Evolutionary conservation across 2,797 vertebrate genomes (phyloP), one percentile per base, ranked within the genome.

Genomic region (Percopsis omiscomaycus): DNA sequence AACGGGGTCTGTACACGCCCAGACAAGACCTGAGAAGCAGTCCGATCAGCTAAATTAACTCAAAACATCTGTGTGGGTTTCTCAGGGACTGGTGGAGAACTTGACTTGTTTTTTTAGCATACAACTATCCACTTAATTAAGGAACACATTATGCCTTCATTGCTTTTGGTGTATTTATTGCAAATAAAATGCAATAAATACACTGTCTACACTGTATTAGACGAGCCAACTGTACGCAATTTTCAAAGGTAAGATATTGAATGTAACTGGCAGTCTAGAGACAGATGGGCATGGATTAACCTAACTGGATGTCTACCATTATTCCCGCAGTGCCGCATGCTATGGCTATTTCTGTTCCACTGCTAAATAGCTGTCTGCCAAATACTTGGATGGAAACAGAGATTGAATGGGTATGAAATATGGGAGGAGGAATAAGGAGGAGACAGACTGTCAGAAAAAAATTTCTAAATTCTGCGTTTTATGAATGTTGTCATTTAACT

Each of bases 291-390:
- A 15, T 57, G 42, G 3, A 13, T 46, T 59, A 27, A 52, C 44
- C n/a, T 44, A 29, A 50, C 42, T 58, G 15, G 61, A 14, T 56
- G 37, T 63, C 47, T 58, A 54, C 48, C 54, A 22, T 69, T 42
- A 66, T 32, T 56, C 45, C 54, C 8, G 10, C 16, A 28, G 52
- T 5, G 5, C 28, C n/a, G 58, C 15, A 45, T 30, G 55, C 44
- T 32, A 29, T 13, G 27, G 49, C 13, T 27, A 59, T 59, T 54
- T n/a, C 15, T n/a, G 45, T 44, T 59, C 57, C 29, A 30, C 56
- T 53, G 16, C 48, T 58, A 29, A 51, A 29, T 44, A 58, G 14
- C 47, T 22, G 1, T 15, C 14, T 37, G 42, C 15, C 30, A 42
- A 30, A 13, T 32, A 30, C 8, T 27, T 6, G 32, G 15, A 32